Evolutionary conservation across 2,113 vertebrate genomes (phyloP), one percentile per base, ranked within the genome.

Genomic region (Corapipo altera): DNA sequence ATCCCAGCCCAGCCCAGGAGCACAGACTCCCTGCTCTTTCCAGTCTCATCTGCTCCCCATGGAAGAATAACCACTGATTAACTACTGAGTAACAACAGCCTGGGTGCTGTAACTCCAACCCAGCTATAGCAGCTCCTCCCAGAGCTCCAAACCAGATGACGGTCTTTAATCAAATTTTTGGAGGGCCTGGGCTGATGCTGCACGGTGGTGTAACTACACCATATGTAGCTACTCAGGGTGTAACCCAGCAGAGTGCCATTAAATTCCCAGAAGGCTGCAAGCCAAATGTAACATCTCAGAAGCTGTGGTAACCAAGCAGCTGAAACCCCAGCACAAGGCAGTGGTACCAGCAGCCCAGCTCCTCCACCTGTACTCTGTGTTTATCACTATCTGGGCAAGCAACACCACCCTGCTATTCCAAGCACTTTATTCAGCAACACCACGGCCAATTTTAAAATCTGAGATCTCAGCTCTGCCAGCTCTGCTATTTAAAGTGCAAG

Each of bases 141-240:
- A 41, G 72, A 84, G 88, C 85, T 84, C 73, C 88, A 44, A 27
- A 37, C 19, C 77, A 84, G 20, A 62, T 0, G 1, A 30, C 62
- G 61, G 8, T 6, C 39, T 35, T 70, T 8, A 28, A 32, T 11
- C 32, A 33, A 3, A 18, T 3, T 8, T 23, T 2, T 39, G 41
- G 43, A 49, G 21, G 48, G 65, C 35, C 12, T 5, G 33, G 62
- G 35, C 74, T 81, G 65, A 22, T 32, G 7, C 41, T 41, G 55
- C 32, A 1, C 0, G 2, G 19, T 1, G 4, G 3, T 22, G 15
- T 51, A n/a, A 22, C 32, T 3, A 6, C 4, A n/a, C 37, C 4
- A 5, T 2, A 18, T 5, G 9, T 8, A 15, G n/a, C 39, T 44
- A 4, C 49, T 24, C 2, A 0, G 15, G 61, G 41, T 32, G 46